Conservation (phyloP, 23 tunicate genomes). For the Ciona savignyi region DNA sequence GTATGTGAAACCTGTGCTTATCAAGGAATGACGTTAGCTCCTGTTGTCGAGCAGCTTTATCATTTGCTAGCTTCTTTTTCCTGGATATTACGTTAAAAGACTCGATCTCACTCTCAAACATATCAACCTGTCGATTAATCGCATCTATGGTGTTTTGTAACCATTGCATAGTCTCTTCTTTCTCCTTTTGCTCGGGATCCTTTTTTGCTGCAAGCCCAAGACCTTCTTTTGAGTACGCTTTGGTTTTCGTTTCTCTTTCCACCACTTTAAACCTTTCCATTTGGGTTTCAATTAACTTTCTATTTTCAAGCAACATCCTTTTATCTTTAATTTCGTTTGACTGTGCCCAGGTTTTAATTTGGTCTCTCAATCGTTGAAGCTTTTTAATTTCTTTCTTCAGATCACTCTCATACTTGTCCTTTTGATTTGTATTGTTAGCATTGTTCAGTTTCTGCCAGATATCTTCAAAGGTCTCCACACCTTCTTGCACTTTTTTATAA, state of each 20-base stretch:
- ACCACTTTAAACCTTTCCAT: constrained; percentile 99
- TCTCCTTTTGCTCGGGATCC: constrained; percentile 97
- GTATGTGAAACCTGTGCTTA: constrained; percentile 72
- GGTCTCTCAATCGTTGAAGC: constrained; percentile 87
- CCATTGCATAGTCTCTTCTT: constrained; percentile 91
- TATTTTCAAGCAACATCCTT: constrained; percentile 40
- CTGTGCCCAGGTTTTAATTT: constrained; percentile 93
- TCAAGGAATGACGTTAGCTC: constrained; percentile 49
- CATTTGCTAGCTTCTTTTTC: constrained; percentile 71
- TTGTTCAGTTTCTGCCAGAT: constrained; percentile 91
- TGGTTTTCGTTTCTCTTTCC: constrained; percentile 96
- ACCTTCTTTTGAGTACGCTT: constrained; percentile 98
- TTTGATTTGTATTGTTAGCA: constrained; percentile 91
- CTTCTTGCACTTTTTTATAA: constrained; percentile 87
- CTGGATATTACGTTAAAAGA: constrained; percentile 44
- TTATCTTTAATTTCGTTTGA: constrained; percentile 92
- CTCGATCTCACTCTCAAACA: constrained; percentile 82
- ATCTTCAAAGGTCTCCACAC: constrained; percentile 96
- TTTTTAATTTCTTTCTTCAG: constrained; percentile 95
- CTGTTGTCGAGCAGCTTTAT: constrained; percentile 56
- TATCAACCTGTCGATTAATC: constrained; percentile 53
- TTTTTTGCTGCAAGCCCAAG: constrained; percentile 62
- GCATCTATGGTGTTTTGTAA: constrained; percentile 59
- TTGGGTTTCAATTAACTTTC: constrained; percentile 94
- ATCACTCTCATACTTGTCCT: constrained; percentile 95